phyloP scores from a whole-genome alignment of 2,797 vertebrate genomes.

The Lacerta bilineata region DNA sequence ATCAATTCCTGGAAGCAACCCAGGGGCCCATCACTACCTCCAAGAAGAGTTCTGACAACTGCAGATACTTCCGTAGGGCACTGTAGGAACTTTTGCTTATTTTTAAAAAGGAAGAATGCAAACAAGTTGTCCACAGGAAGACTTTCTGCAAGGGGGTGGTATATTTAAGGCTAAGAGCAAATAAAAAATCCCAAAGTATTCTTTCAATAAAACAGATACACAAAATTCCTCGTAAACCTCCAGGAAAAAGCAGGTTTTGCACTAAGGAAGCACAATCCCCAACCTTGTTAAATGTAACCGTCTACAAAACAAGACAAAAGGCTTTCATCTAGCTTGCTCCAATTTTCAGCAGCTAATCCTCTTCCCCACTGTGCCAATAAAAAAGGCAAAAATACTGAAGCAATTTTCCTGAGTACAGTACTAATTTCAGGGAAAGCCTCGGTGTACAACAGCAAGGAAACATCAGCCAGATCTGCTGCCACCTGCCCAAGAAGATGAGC shows the following conservation, averaged over 20 bases:
- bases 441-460: background rate
- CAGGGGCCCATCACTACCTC: background rate
- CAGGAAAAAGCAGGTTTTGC: background rate
- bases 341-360: background rate
- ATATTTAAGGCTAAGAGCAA: background rate
- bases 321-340: background rate
- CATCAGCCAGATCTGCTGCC: conserved; percentile 63
- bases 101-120: background rate
- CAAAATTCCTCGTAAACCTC: background rate
- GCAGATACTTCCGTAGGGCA: background rate
- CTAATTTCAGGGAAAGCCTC: background rate
- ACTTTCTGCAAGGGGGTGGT: background rate
- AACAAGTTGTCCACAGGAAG: background rate
- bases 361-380: background rate
- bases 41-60: background rate
- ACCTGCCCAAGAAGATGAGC: conserved; percentile 53
- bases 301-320: background rate
- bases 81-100: background rate
- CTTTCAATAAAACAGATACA: background rate
- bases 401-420: background rate
- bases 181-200: background rate
- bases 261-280: background rate
- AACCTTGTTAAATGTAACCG: background rate
- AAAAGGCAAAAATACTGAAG: background rate
- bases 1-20: background rate